phyloP scores from a whole-genome alignment of 2,888 invertebrate species.

The Blastobasis adustella region DNA sequence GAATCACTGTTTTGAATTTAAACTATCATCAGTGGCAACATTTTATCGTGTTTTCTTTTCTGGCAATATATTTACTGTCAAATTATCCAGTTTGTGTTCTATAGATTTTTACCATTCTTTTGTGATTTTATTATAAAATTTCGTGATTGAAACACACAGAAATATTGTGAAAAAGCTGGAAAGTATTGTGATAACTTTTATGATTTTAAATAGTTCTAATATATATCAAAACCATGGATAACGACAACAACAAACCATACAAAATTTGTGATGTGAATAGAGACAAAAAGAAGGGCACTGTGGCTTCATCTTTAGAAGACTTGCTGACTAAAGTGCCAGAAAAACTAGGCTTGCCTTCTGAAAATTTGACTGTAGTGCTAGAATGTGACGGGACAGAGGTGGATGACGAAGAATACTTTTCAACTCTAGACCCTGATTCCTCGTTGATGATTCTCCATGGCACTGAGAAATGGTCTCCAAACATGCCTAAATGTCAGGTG shows the following conservation, averaged over 20 bases:
- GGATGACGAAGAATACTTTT: slow-evolving; percentile 96
- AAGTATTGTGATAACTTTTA: not conserved
- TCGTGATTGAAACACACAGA: not conserved
- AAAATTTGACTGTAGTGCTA: slow-evolving; percentile 85
- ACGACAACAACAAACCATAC: slow-evolving; percentile 79
- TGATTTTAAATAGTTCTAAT: too few relatives aligned
- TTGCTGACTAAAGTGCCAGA: slow-evolving; percentile 84
- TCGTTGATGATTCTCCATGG: slow-evolving; percentile 87
- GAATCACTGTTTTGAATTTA: too few relatives aligned
- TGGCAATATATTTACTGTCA: not conserved
- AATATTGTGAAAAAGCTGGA: not conserved
- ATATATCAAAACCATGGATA: slow-evolving; percentile 60
- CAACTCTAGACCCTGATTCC: slow-evolving; percentile 90
- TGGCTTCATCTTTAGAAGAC: slow-evolving; percentile 86
- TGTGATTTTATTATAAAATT: too few relatives aligned
- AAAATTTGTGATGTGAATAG: slow-evolving; percentile 87
- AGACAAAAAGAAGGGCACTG: slow-evolving; percentile 87
- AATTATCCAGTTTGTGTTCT: not conserved
- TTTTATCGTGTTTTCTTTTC: slow-evolving; percentile 12
- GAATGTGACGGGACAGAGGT: slow-evolving; percentile 96
- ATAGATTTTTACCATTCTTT: not conserved
- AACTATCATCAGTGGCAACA: too few relatives aligned
- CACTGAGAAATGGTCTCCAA: slow-evolving; percentile 83
- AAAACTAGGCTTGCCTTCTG: slow-evolving; percentile 79
- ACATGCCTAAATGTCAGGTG: slow-evolving; percentile 77